Conservation (phyloP, 1,140 invertebrate species). For the Steinernema feltiae region DNA sequence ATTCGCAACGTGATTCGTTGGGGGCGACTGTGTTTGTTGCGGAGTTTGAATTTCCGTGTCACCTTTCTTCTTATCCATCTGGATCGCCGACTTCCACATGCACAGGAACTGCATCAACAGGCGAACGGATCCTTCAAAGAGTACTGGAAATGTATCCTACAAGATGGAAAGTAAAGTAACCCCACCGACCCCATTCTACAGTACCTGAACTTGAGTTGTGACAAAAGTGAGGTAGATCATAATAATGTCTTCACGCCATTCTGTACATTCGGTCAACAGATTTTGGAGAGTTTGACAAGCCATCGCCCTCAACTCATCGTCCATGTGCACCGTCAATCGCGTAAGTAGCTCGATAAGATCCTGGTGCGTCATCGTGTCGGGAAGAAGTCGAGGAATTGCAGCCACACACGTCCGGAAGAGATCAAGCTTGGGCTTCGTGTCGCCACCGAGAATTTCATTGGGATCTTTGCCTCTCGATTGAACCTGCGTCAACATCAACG, state of each 20-base stretch:
- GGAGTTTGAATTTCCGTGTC: constrained; percentile 28
- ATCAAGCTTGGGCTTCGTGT: constrained; percentile 95
- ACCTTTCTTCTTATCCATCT: constrained; percentile 50
- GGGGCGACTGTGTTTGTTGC: neutral
- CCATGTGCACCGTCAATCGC: constrained; percentile 75
- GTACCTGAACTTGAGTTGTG: constrained; percentile 51
- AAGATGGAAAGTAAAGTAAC: constrained; percentile 64
- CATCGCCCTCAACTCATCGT: constrained; percentile 66
- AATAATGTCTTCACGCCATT: constrained; percentile 92
- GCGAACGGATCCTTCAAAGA: constrained; percentile 86
- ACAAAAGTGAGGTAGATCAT: constrained; percentile 61
- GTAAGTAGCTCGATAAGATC: constrained; percentile 79
- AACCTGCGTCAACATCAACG: constrained; percentile 86
- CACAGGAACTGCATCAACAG: constrained; percentile 85
- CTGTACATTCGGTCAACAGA: constrained; percentile 85
- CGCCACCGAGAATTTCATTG: constrained; percentile 89
- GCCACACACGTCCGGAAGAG: constrained; percentile 95
- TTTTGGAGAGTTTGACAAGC: constrained; percentile 94
- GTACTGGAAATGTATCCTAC: constrained; percentile 71
- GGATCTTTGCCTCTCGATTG: constrained; percentile 82
- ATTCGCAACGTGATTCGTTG: neutral
- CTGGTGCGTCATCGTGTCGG: constrained; percentile 83
- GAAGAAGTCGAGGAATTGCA: constrained; percentile 90
- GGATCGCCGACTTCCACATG: constrained; percentile 79
- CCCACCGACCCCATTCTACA: constrained; percentile 1